Evolutionary conservation across 2,797 vertebrate genomes (phyloP).

Genomic region (Distichodus sexfasciatus): DNA sequence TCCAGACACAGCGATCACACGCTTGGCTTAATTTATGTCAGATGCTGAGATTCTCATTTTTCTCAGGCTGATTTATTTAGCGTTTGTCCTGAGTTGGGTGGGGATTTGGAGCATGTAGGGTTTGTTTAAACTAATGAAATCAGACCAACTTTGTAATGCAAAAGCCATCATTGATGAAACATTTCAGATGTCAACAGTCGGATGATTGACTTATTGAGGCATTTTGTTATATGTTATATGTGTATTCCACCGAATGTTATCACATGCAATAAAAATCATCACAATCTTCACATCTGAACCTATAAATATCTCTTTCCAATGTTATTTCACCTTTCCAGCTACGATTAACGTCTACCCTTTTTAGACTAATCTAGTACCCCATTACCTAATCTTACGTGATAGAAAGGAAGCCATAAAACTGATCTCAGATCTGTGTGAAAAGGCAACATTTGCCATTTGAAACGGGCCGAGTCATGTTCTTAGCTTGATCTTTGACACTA

Average conservation of each 20-base stretch:
- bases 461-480: background rate
- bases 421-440: background rate
- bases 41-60: background rate
- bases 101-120: background rate
- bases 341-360: no score
- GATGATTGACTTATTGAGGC: no score
- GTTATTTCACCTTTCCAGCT: background rate
- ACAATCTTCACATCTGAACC: background rate
- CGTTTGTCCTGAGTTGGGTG: no score
- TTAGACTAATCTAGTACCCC: background rate
- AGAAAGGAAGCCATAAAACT: background rate
- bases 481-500: background rate
- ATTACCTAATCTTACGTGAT: background rate
- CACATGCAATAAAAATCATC: no score
- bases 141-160: no score
- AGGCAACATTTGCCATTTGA: constrained; percentile 5
- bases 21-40: constrained; percentile 1
- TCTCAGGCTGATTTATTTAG: background rate
- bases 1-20: background rate
- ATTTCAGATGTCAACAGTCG: no score
- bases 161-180: no score
- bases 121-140: no score
- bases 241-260: no score
- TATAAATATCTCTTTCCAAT: background rate
- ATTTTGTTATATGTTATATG: no score